A percentile compares a stretch with the other conserved stretches of the same genome.
phyloP scores from a whole-genome alignment of 2,113 vertebrate genomes.

The Campylorhamphus procurvoides region DNA sequence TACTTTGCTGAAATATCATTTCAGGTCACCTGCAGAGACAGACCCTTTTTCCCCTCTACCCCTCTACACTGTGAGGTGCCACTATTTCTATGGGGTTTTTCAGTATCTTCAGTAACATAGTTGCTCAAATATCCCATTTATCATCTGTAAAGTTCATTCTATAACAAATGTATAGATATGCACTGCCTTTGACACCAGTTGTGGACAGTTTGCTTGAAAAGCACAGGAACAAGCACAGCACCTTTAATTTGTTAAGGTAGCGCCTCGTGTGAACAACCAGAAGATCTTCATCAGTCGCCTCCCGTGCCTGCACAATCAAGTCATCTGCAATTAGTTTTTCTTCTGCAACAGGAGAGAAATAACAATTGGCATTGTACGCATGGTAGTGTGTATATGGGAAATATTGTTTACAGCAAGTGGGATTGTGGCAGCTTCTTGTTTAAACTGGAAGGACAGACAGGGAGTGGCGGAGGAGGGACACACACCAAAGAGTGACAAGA shows the following conservation, averaged over 20 bases:
- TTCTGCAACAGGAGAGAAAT: slow-evolving; percentile 79
- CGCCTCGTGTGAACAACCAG: slow-evolving; percentile 89
- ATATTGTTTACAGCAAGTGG: background rate
- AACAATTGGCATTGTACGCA: background rate
- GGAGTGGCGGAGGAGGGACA: background rate
- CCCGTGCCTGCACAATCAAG: slow-evolving; percentile 85
- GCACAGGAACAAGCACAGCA: slow-evolving; percentile 45
- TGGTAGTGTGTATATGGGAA: background rate
- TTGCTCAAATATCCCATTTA: background rate
- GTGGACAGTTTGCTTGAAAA: background rate
- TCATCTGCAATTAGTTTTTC: slow-evolving; percentile 88
- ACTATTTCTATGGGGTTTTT: background rate
- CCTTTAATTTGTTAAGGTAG: slow-evolving; percentile 94
- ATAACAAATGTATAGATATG: background rate
- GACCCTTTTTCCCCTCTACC: background rate
- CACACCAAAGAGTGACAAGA: background rate
- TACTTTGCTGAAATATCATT: background rate
- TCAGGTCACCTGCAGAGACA: background rate
- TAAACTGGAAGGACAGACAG: background rate
- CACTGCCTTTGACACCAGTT: background rate
- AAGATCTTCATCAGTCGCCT: slow-evolving; percentile 93
- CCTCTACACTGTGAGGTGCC: background rate
- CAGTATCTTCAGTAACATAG: background rate
- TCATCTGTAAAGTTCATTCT: background rate
- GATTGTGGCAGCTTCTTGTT: background rate